Percentiles rank a stretch among this genome's conserved stretches.
Conservation (phyloP, 2,888 invertebrate species). For the Lasioglossum villosulum region DNA sequence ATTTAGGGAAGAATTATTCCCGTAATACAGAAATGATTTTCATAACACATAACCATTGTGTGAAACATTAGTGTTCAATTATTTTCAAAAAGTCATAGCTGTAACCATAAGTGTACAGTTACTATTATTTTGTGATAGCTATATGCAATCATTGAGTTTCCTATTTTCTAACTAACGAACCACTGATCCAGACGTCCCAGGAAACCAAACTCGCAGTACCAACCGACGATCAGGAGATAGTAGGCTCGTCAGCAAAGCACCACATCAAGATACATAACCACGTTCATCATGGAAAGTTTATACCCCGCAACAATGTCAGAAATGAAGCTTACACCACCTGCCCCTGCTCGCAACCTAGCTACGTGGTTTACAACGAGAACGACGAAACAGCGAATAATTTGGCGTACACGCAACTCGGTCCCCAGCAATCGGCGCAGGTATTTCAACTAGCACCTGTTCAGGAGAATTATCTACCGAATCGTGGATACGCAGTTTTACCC, state of each 20-base stretch:
- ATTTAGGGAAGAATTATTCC: not conserved
- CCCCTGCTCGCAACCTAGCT: not conserved
- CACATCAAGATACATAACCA: not conserved
- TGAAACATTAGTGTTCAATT: not conserved
- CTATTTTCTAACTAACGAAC: not conserved
- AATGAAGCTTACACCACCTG: not conserved
- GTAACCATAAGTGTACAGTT: not conserved
- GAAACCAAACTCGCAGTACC: not conserved
- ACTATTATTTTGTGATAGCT: not conserved
- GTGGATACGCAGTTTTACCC: constrained; percentile 9
- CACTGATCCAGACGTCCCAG: not conserved
- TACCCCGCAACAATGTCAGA: not conserved
- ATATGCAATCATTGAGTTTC: not conserved
- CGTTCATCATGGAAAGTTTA: not conserved
- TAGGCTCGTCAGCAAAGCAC: not conserved
- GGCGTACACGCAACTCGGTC: not conserved
- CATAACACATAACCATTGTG: not conserved
- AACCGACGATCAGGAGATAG: not conserved
- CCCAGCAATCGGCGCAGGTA: not conserved
- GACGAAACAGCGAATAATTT: not conserved
- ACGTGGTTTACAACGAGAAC: not conserved
- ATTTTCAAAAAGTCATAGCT: not conserved
- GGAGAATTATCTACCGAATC: not conserved
- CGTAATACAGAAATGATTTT: not conserved
- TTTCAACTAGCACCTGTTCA: not conserved